phyloP scores from a whole-genome alignment of 2,113 vertebrate species.

The Sturnus vulgaris region DNA sequence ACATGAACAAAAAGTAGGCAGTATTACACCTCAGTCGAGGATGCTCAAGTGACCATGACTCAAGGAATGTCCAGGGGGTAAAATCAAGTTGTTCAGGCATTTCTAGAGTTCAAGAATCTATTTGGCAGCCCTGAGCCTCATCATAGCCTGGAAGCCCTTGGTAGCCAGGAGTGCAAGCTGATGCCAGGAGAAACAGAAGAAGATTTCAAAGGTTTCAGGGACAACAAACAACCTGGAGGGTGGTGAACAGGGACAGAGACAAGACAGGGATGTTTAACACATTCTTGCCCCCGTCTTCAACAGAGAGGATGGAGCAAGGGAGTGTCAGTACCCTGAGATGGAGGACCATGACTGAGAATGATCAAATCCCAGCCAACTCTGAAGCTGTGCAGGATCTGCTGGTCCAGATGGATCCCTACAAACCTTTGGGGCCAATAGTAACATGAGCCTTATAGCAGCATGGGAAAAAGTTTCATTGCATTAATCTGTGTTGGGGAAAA shows the following conservation, averaged over 20 bases:
- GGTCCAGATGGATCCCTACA: neutral
- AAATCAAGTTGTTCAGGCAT: neutral
- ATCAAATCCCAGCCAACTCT: fast-evolving
- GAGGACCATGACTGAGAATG: neutral
- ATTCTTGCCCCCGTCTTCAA: no score
- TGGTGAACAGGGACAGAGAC: neutral
- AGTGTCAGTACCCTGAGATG: no score
- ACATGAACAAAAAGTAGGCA: neutral
- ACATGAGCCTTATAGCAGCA: neutral
- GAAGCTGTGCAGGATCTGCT: neutral
- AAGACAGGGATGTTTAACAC: no score
- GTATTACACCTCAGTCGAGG: neutral
- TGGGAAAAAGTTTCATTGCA: neutral
- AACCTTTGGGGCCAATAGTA: neutral
- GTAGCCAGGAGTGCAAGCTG: neutral
- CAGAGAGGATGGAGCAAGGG: no score
- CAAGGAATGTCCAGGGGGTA: fast-evolving
- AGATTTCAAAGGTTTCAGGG: neutral
- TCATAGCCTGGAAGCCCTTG: fast-evolving
- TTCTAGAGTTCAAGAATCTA: neutral
- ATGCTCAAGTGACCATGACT: neutral
- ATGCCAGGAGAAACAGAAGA: neutral
- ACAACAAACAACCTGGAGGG: neutral
- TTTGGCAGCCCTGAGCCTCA: neutral
- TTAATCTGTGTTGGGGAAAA: neutral